Evolutionary conservation across 2,797 vertebrate genomes (phyloP), one percentile per base, ranked within the genome.

Genomic region (Sebastes steindachneri): DNA sequence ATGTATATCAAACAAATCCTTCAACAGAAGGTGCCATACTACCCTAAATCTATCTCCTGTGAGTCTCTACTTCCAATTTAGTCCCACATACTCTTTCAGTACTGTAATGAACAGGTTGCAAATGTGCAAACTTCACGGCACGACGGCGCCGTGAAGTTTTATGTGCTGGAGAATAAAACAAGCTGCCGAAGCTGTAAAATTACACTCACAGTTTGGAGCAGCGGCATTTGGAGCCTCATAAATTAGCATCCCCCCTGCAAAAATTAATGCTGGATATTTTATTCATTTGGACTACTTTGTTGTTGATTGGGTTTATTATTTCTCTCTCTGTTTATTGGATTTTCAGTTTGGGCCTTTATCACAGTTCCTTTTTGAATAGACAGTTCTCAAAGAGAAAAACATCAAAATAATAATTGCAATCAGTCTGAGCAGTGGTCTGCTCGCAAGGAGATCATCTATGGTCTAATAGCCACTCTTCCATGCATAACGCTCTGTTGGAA

Each of bases 361-460:
- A 25, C 37, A 14, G 23, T 26, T 45, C 37, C 35, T 7, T 65
- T 76, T 53, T 77, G 2, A 60, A 51, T 64, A 54, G 7, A 76
- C 69, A 67, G 28, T 68, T 73, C 29, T 80, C 72, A 66, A 70
- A 73, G 45, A 86, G 60, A 73, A 41, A 75, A 69, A 21, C 25
- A 28, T 77, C 68, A 66, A 75, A 76, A 85, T 73, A 73, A 88
- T 70, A 66, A 73, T 33, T 84, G 62, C 71, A 85, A 80, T 90
- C 70, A 83, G 64, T 85, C 48, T 60, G 73, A 79, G 85, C 66
- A 68, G 64, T 37, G 51, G 54, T 73, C 25, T 81, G 51, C 8
- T 5, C 29, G 65, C 75, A 84, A 79, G 67, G 21, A 81, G 72
- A 84, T 89, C 51, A 80, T 87, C 86, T 84, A 76, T 48, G 80